Conservation (phyloP, 1,140 invertebrate genomes). For the Drosophila chauvacae region DNA sequence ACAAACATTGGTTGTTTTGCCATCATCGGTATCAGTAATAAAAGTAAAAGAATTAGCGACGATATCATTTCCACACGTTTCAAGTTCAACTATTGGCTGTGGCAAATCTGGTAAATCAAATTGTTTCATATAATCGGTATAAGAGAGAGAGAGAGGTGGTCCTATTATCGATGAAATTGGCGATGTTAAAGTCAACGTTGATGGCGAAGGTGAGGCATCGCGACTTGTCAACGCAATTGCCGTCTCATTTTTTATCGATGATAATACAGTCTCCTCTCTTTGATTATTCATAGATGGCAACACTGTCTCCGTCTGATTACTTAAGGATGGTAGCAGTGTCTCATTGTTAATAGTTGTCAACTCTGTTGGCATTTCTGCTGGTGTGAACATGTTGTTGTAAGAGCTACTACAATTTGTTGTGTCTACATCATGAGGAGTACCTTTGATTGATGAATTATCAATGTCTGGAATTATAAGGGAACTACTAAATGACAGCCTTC, state of each 20-base stretch:
- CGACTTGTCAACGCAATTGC: slow-evolving; percentile 15
- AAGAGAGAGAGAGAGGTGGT: slow-evolving; percentile 47
- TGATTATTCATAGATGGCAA: slow-evolving; percentile 15
- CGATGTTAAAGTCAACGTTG: slow-evolving; percentile 32
- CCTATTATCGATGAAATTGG: slow-evolving; percentile 12
- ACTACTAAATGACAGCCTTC: not conserved
- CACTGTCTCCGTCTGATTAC: not conserved
- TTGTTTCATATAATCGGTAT: slow-evolving; percentile 71
- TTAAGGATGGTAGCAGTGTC: not conserved
- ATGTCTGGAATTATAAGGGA: slow-evolving; percentile 12
- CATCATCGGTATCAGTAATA: not conserved
- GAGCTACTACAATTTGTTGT: slow-evolving; percentile 25
- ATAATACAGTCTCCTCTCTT: not conserved
- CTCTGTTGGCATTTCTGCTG: slow-evolving; percentile 30
- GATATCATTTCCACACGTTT: slow-evolving; percentile 6
- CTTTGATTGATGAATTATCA: slow-evolving; percentile 12
- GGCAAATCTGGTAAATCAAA: slow-evolving; percentile 74
- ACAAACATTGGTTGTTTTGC: not conserved
- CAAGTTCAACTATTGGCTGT: slow-evolving; percentile 47
- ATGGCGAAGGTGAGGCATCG: slow-evolving; percentile 22
- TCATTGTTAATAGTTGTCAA: slow-evolving; percentile 9
- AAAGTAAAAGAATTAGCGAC: not conserved
- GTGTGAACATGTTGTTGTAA: slow-evolving; percentile 51
- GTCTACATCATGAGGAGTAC: slow-evolving; percentile 29
- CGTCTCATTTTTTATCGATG: slow-evolving; percentile 8